Conservation (phyloP, 30 jellyfish, hydroid and myxozoan species). For the Hydra vulgaris region DNA sequence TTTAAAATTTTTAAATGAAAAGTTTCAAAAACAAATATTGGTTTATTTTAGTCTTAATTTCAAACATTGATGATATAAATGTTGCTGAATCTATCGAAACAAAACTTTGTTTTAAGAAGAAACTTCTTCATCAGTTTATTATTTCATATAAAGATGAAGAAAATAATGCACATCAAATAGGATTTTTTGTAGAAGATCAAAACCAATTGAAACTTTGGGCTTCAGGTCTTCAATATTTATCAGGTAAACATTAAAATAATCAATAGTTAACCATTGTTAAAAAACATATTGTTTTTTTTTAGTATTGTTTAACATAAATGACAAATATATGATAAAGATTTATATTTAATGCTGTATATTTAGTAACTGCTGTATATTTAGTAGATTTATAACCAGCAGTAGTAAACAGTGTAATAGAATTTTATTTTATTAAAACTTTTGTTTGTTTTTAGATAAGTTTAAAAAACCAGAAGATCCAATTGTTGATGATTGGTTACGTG, state of each 20-base stretch:
- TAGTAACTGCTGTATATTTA: no score
- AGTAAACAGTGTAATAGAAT: no score
- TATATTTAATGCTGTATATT: no score
- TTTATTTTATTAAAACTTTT: no score
- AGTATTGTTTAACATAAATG: no score
- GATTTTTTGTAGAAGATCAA: background rate
- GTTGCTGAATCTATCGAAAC: background rate
- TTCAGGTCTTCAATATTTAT: constrained; percentile 54
- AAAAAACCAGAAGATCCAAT: background rate
- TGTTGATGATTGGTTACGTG: constrained; percentile 8
- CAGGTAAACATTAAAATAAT: constrained; percentile 64
- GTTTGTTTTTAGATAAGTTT: background rate
- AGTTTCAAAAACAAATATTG: no score
- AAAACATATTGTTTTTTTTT: no score
- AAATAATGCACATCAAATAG: background rate
- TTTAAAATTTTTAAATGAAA: no score
- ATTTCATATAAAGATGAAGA: background rate
- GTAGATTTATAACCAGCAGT: no score
- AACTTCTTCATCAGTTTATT: background rate
- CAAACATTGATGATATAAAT: background rate
- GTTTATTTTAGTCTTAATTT: background rate
- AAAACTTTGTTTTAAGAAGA: background rate
- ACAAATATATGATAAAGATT: no score
- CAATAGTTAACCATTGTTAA: no score
- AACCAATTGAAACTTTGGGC: background rate